A percentile compares a stretch with the other conserved stretches of the same genome.
Conservation (phyloP, 2,113 vertebrate species). For the Pongo pygmaeus region DNA sequence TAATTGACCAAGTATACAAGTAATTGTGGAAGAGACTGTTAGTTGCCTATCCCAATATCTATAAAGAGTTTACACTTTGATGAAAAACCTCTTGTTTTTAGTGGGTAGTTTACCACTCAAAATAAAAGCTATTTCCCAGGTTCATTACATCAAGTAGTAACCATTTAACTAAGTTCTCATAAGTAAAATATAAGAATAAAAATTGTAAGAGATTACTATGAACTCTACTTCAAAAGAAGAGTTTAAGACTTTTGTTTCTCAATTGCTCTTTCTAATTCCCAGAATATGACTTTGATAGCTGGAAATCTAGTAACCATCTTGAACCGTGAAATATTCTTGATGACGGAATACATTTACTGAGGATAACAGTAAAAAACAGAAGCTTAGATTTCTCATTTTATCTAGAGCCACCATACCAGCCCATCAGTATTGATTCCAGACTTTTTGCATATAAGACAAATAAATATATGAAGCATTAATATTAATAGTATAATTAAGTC, state of each 20-base stretch:
- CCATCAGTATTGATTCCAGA: not conserved
- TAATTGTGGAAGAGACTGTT: not conserved
- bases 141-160: not conserved
- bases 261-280: not conserved
- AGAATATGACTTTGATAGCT: not conserved
- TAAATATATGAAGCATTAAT: not conserved
- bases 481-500: not conserved
- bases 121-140: not conserved
- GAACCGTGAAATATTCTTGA: not conserved
- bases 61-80: not conserved
- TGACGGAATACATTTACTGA: not conserved
- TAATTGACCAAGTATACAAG: not conserved
- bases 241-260: not conserved
- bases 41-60: not conserved
- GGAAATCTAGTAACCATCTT: not conserved
- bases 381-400: not conserved
- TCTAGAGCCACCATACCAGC: not conserved
- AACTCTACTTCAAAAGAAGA: not conserved
- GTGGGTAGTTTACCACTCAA: not conserved
- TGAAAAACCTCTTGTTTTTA: not conserved
- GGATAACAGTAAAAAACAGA: not conserved
- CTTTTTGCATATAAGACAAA: not conserved
- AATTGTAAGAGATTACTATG: not conserved
- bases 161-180: not conserved
- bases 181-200: not conserved